Evolutionary conservation across 2,797 vertebrate species (phyloP).

Genomic region (Anas bernieri): DNA sequence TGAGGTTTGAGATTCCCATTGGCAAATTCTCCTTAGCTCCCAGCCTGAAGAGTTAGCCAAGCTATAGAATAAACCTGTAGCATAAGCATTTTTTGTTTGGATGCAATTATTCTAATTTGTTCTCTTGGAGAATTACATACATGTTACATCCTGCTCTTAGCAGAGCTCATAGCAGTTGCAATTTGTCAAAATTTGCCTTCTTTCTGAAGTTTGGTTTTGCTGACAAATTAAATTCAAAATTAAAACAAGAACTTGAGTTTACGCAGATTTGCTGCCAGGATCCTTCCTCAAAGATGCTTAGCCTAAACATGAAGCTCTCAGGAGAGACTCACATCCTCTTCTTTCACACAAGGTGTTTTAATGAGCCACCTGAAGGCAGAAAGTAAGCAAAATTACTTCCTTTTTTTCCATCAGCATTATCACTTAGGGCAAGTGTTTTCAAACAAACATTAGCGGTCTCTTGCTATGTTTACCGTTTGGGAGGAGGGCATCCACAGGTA

Average conservation of each 20-base stretch:
- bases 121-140: constrained; percentile 43
- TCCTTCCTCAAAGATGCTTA: neutral
- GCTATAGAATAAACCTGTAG: constrained; percentile 5
- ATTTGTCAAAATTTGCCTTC: constrained; percentile 71
- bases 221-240: constrained; percentile 67
- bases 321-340: constrained; percentile 24
- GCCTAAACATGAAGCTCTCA: constrained; percentile 5
- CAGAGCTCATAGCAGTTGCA: constrained; percentile 58
- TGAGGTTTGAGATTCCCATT: neutral
- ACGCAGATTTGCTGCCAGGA: constrained; percentile 34
- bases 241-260: constrained; percentile 53
- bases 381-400: constrained; percentile 56
- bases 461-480: constrained; percentile 21
- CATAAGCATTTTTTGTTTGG: constrained; percentile 39
- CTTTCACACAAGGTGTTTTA: constrained; percentile 45
- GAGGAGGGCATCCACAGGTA: neutral
- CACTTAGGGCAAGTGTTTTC: constrained; percentile 52
- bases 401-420: constrained; percentile 52
- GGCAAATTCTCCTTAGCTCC: neutral
- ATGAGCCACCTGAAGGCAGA: constrained; percentile 62
- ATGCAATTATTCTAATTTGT: constrained; percentile 51
- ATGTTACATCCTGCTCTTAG: constrained; percentile 63
- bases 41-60: constrained; percentile 33
- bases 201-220: constrained; percentile 61
- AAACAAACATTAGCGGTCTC: constrained; percentile 45